phyloP scores from a whole-genome alignment of 2,113 vertebrate species.

The Uria lomvia region DNA sequence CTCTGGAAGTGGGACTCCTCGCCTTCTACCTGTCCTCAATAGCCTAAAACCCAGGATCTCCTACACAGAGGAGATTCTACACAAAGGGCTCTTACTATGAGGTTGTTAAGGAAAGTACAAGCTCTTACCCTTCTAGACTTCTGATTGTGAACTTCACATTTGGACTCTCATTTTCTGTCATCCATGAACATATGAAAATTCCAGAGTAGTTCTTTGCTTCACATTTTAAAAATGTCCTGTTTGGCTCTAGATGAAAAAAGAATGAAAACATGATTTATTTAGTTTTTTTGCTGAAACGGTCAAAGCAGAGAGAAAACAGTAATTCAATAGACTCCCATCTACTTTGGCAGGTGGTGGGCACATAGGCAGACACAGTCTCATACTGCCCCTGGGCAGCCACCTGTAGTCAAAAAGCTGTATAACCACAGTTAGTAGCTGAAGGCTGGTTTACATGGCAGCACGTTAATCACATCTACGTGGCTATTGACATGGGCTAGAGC shows the following conservation, averaged over 20 bases:
- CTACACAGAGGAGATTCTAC: neutral
- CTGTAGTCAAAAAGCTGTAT: neutral
- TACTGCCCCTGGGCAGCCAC: neutral
- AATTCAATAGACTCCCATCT: neutral
- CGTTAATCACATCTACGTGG: neutral
- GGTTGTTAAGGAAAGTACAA: conserved; percentile 11
- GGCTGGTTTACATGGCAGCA: neutral
- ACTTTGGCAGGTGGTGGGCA: neutral
- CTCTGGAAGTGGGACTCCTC: neutral
- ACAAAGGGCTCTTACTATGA: neutral
- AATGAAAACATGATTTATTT: neutral
- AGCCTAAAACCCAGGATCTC: neutral
- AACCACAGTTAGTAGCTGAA: neutral
- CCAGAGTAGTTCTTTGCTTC: conserved; percentile 76
- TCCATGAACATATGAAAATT: conserved; percentile 73
- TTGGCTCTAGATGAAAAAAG: conserved; percentile 51
- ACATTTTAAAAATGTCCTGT: conserved; percentile 69
- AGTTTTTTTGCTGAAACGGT: neutral
- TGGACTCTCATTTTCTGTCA: conserved; percentile 61
- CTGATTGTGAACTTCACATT: conserved; percentile 65
- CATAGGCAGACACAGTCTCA: neutral
- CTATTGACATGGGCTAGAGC: neutral
- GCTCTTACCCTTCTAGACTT: conserved; percentile 65
- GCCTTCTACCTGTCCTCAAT: neutral
- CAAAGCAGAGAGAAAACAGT: neutral